Percentiles rank a stretch among this genome's conserved stretches.
Evolutionary conservation across 2,888 invertebrate genomes (phyloP).

Genomic region (Conomelus anceps): DNA sequence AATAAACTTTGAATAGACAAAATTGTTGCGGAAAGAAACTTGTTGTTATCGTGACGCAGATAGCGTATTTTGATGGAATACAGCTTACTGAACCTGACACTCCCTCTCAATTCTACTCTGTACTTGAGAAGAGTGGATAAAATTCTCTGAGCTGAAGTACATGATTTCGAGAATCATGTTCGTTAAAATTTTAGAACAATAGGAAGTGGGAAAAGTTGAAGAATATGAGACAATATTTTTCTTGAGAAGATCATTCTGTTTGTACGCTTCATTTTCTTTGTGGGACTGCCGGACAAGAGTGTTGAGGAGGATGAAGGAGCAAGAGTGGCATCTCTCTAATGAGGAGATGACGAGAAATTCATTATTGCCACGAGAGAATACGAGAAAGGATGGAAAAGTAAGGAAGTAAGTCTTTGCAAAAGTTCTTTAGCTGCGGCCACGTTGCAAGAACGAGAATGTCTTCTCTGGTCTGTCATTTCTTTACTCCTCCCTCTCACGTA

Average conservation of each 20-base stretch:
- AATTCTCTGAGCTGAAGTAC: neutral
- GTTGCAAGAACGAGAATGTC: neutral
- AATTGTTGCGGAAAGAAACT: too few relatives aligned
- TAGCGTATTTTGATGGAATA: too few relatives aligned
- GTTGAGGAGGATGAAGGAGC: neutral
- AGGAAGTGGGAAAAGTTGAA: neutral
- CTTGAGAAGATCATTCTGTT: neutral
- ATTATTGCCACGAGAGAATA: neutral
- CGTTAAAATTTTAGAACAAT: neutral
- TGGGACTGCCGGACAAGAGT: neutral
- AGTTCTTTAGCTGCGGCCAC: neutral
- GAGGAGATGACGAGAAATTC: neutral
- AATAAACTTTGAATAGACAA: too few relatives aligned
- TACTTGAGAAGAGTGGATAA: neutral
- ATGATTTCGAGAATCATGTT: neutral
- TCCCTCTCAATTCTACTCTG: neutral
- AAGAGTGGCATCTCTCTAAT: neutral
- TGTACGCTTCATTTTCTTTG: neutral
- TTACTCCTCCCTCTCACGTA: neutral
- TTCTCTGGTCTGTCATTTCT: neutral
- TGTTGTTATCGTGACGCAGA: too few relatives aligned
- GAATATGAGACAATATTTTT: neutral
- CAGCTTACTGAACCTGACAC: too few relatives aligned
- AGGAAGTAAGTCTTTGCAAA: neutral
- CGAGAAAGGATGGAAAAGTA: neutral